Evolutionary conservation across 2,888 invertebrate species (phyloP), one percentile per base, ranked within the genome.

Genomic region (Apodemia zela): DNA sequence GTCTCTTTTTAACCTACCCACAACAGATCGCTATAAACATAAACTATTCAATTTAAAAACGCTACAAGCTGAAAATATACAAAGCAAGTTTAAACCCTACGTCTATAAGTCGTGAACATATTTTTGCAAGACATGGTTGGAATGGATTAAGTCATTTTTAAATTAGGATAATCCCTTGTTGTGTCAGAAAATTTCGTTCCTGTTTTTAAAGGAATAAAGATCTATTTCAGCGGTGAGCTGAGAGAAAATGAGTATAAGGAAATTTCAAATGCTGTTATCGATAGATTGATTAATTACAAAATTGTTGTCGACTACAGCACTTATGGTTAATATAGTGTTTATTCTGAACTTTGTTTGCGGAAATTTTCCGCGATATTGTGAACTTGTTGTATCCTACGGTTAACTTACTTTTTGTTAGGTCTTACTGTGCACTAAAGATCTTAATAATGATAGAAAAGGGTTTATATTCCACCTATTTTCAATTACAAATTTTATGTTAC

Each of bases 21-120:
- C 87, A 88, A 87, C 89, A 87, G 87, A 87, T 89, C 88, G 85
- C 84, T 89, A 89, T 89, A 89, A 89, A 90, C 88, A 91, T 86
- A 85, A 71, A 88, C 77, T 84, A 76, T 80, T 78, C 70, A 73
- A 68, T 68, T 67, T 70, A 72, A 68, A 76, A 87, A 87, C 73
- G 85, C 70, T 82, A 75, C 79, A 69, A 73, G 65, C 70, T 25
- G 25, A 65, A 63, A n/a, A 29, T 18, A 2, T 0, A 0, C 11
- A 72, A 71, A 3, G 4, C 64, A 25, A 82, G 70, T 69, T 62
- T 68, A 45, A 69, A 71, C 70, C 66, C 66, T 75, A 72, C 6
- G 0, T 0, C 0, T 0, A 2, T 0, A 0, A 0, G 0, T 0
- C n/a, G 65, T 72, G 67, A 70, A 67, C 49, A 21, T 13, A 63